These are phyloP conservation scores for Peromyscus polionotus DNA, from an alignment of 2,113 vertebrate genomes.

Conservation along the genomic window DNA sequence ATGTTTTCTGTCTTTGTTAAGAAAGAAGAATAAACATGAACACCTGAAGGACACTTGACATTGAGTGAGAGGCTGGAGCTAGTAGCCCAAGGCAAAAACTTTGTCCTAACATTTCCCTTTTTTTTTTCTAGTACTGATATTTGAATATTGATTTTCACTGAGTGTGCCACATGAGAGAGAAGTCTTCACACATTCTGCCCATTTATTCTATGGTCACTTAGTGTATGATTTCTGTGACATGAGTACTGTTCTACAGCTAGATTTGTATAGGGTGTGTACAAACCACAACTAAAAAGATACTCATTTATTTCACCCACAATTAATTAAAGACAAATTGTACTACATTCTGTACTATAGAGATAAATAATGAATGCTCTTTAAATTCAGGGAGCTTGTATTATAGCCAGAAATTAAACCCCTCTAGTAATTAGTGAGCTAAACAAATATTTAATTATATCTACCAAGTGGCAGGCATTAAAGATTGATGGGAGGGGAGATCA, in stretches of 20 bases:
- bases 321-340: neutral
- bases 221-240: neutral
- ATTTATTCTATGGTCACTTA: neutral
- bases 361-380: neutral
- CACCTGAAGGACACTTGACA: neutral
- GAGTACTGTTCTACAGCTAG: neutral
- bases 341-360: neutral
- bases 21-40: conserved; percentile 28
- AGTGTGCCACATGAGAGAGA: neutral
- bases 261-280: neutral
- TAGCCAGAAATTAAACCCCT: neutral
- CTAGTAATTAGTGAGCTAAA: neutral
- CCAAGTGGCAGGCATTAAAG: neutral
- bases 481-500: neutral
- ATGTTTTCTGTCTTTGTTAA: conserved; percentile 45
- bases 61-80: conserved; percentile 8
- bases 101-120: neutral
- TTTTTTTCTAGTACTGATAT: neutral
- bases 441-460: neutral
- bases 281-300: neutral
- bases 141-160: neutral
- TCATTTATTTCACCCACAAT: neutral
- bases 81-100: neutral
- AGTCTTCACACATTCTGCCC: neutral
- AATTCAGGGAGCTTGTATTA: neutral